Base-by-base conservation (phyloP, 2,888 invertebrate genomes). In the Molanna angustata region DNA sequence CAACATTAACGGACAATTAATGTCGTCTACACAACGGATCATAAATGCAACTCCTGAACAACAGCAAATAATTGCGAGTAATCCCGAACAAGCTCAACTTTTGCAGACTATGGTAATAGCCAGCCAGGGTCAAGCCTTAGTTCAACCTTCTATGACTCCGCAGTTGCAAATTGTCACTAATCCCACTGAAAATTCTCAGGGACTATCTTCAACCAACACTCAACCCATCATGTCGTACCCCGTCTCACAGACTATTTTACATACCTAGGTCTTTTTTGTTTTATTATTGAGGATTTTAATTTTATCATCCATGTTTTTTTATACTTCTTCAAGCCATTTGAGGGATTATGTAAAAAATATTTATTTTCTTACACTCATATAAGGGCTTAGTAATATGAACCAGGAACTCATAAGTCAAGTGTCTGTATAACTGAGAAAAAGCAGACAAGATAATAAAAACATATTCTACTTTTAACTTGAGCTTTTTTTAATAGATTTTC, bases 71-170 rank as follows among this genome's bases (percentile, higher is more conserved):
- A 7, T 37, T 6, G 11, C 9, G 16, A 13, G 17, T 37, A 37
- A 37, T 37, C 37, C 37, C 18, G 37, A 37, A 4, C 37, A 37
- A 11, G n/a, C n/a, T n/a, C n/a, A n/a, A n/a, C 18, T 37, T 17
- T 7, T 37, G 17, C 37, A 37, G 13, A 37, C 37, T 37, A 18
- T 37, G 13, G 37, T 37, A 3, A 37, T 37, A 17, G 37, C 37
- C 4, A 37, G 37, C 18, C 37, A 37, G 17, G 37, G 37, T n/a
- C 37, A 37, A 11, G 37, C 37, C 3, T 37, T 37, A 11, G 37
- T 37, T 16, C 37, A 37, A 37, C 37, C 37, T 3, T 37, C 37
- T n/a, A 17, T 37, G 18, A 37, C 16, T 37, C 37, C 37, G 16
- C 37, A 37, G 11, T 16, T 37, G 13, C 37, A 37, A 13, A 37